These are phyloP conservation scores for Pteria penguin DNA, from an alignment of 2,888 invertebrate genomes.

Conservation along the genomic window DNA sequence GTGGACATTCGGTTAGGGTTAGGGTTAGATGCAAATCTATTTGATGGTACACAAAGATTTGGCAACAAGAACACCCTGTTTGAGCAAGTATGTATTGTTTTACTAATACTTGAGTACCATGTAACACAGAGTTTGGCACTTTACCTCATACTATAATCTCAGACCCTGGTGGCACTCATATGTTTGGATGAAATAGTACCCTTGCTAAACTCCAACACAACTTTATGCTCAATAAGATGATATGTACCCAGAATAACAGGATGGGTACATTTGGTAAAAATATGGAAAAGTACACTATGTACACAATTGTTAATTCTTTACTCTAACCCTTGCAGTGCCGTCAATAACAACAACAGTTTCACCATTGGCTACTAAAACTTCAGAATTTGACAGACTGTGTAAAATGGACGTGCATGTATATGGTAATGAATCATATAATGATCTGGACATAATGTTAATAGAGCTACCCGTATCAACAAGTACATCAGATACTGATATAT, in stretches of 20 bases:
- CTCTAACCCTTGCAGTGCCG: background rate
- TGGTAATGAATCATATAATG: constrained; percentile 6
- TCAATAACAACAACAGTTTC: background rate
- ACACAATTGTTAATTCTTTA: background rate
- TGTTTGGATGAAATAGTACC: background rate
- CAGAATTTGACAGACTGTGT: background rate
- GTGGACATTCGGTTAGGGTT: too few species aligned
- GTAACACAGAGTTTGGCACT: background rate
- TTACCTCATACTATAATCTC: constrained; percentile 18
- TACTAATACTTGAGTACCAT: constrained; percentile 11
- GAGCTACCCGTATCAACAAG: constrained; percentile 11
- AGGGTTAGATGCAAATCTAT: background rate
- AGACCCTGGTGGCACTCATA: background rate
- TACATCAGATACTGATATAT: background rate
- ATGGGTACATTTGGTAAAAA: constrained; percentile 7
- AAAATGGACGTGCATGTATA: background rate
- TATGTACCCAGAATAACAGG: constrained; percentile 17
- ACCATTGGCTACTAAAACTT: constrained; percentile 14
- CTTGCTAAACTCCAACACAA: constrained; percentile 14
- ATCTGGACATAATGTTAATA: constrained; percentile 6
- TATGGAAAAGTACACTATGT: constrained; percentile 4
- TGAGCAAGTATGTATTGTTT: background rate
- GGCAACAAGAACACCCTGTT: background rate
- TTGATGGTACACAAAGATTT: background rate
- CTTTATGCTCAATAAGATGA: constrained; percentile 7